A percentile compares a stretch with the other conserved stretches of the same genome.
phyloP scores from a whole-genome alignment of 2,888 invertebrate genomes.

The Fragum fragum region DNA sequence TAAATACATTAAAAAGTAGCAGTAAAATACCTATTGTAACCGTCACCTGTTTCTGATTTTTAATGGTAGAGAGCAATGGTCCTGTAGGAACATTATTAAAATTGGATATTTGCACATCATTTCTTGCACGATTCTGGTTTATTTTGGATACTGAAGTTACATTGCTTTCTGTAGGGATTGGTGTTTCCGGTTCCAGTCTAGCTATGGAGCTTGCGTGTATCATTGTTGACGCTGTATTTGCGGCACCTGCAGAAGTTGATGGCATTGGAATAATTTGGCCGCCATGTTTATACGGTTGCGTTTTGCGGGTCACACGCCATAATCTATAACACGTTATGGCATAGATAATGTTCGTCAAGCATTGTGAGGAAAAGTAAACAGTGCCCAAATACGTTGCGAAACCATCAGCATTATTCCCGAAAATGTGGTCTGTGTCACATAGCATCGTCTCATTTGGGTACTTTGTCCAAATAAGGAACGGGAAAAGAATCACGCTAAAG shows the following conservation, averaged over 20 bases:
- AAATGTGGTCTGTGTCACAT: not conserved
- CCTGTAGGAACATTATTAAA: not conserved
- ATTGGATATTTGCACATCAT: too few relatives aligned
- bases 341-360: conserved; percentile 2
- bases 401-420: not conserved
- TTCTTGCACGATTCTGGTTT: too few relatives aligned
- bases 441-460: not conserved
- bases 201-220: not conserved
- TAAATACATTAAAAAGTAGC: conserved; percentile 12
- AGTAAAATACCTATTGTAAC: not conserved
- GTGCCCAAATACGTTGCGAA: not conserved
- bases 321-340: not conserved
- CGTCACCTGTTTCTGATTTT: not conserved
- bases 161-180: not conserved
- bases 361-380: not conserved
- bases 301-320: not conserved
- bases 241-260: not conserved
- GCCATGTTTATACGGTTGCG: not conserved
- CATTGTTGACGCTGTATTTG: not conserved
- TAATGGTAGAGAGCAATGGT: not conserved
- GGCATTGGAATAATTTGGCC: not conserved
- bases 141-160: not conserved
- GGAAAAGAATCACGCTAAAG: not conserved
- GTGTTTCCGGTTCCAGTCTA: not conserved
- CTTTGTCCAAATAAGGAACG: not conserved